Conservation (phyloP, 2,113 vertebrate species). For the Dromiciops gliroides region DNA sequence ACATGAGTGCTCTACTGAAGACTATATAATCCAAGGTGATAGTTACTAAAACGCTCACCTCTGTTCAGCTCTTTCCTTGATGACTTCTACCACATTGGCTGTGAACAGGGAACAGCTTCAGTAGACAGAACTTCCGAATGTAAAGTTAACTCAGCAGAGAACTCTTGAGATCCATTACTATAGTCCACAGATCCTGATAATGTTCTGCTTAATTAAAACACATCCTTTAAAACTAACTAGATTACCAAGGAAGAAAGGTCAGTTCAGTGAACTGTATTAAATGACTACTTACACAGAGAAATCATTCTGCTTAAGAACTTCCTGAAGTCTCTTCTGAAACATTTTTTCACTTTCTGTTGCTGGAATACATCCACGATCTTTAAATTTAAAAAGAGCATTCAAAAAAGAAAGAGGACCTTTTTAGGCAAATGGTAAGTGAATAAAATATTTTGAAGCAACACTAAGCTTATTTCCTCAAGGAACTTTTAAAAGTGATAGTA, state of each 20-base stretch:
- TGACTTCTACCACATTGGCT: slow-evolving; percentile 92
- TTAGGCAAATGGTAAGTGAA: slow-evolving; percentile 71
- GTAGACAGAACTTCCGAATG: slow-evolving; percentile 87
- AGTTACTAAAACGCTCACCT: slow-evolving; percentile 77
- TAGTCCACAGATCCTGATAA: slow-evolving; percentile 87
- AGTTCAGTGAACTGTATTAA: slow-evolving; percentile 70
- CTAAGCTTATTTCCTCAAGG: slow-evolving; percentile 56
- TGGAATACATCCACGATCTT: slow-evolving; percentile 90
- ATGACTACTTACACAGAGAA: slow-evolving; percentile 93
- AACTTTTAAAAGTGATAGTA: slow-evolving; percentile 66
- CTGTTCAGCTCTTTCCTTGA: slow-evolving; percentile 85
- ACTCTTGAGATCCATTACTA: slow-evolving; percentile 87
- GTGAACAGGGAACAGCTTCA: slow-evolving; percentile 84
- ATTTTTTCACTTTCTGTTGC: slow-evolving; percentile 92
- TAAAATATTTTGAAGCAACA: slow-evolving; percentile 65
- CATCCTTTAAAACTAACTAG: slow-evolving; percentile 79
- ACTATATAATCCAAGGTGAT: slow-evolving; percentile 25
- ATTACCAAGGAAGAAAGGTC: slow-evolving; percentile 66
- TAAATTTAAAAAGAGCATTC: slow-evolving; percentile 80
- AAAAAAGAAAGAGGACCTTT: slow-evolving; percentile 64
- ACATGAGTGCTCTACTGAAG: neutral
- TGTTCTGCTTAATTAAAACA: slow-evolving; percentile 86
- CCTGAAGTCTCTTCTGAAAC: slow-evolving; percentile 95
- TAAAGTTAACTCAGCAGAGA: slow-evolving; percentile 89
- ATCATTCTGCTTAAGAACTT: slow-evolving; percentile 94